phyloP scores from a whole-genome alignment of 2,797 vertebrate species.

The Remorina albescens region DNA sequence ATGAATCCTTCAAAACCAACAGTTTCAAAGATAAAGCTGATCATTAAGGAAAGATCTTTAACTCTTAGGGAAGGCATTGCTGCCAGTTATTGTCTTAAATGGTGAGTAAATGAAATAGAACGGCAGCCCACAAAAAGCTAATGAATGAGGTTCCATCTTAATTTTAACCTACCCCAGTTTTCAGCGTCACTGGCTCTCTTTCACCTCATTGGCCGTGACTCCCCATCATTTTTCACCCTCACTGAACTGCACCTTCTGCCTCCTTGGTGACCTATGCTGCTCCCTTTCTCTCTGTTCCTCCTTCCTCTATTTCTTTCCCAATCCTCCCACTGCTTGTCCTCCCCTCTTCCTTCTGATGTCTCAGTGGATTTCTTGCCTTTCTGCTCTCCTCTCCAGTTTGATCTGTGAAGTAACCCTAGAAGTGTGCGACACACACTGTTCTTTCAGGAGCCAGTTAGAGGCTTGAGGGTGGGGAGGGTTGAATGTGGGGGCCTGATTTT shows the following conservation, averaged over 20 bases:
- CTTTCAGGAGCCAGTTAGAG: constrained; percentile 72
- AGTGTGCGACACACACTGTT: constrained; percentile 84
- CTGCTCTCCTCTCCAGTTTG: constrained; percentile 74
- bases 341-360: constrained; percentile 63
- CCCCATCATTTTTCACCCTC: constrained; percentile 28
- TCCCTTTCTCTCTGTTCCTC: constrained; percentile 29
- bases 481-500: constrained; percentile 49
- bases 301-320: constrained; percentile 53
- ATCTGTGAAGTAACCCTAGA: constrained; percentile 85
- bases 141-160: constrained; percentile 38
- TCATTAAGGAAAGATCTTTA: constrained; percentile 39
- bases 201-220: constrained; percentile 33
- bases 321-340: constrained; percentile 63
- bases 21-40: constrained; percentile 34
- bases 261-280: constrained; percentile 39
- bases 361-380: constrained; percentile 79
- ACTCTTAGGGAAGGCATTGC: constrained; percentile 21
- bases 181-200: constrained; percentile 26
- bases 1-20: constrained; percentile 27
- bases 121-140: constrained; percentile 27
- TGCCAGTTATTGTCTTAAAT: constrained; percentile 26
- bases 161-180: constrained; percentile 41
- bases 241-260: constrained; percentile 51
- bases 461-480: constrained; percentile 31
- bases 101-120: constrained; percentile 23